Evolutionary conservation across 2,888 invertebrate species (phyloP).

Genomic region (Perdita meconis): DNA sequence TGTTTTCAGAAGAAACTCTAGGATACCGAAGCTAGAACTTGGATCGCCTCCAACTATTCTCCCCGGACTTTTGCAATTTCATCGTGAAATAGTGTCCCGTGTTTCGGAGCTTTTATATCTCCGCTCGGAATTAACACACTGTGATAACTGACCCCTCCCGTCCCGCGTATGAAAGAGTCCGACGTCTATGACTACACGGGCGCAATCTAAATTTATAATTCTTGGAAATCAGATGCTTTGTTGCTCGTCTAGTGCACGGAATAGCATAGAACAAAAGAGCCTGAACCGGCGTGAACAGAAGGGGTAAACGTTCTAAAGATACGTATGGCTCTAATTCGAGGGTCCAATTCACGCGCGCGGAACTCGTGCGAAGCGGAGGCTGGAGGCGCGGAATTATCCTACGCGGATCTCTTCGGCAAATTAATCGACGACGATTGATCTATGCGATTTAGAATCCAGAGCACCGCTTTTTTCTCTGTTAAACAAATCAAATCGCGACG

Average conservation of each 20-base stretch:
- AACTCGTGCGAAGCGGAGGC: constrained; percentile 28
- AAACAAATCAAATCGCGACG: too few relatives aligned
- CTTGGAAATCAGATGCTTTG: constrained; percentile 42
- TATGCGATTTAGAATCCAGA: too few relatives aligned
- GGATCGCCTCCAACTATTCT: constrained; percentile 60
- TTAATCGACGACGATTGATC: neutral
- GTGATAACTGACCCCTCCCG: neutral
- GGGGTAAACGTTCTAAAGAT: constrained; percentile 71
- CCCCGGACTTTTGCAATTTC: constrained; percentile 52
- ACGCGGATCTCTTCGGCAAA: too few relatives aligned
- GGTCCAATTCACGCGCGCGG: constrained; percentile 64
- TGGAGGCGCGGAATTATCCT: constrained; percentile 40
- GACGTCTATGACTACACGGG: neutral
- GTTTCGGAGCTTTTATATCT: constrained; percentile 2
- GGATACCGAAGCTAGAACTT: constrained; percentile 49
- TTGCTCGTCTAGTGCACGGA: constrained; percentile 37
- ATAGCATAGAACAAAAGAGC: constrained; percentile 58
- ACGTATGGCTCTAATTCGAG: constrained; percentile 70
- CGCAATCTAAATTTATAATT: constrained; percentile 35
- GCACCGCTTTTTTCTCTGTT: too few relatives aligned
- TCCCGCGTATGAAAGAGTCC: neutral
- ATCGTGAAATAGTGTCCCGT: constrained; percentile 49
- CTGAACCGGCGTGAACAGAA: constrained; percentile 48
- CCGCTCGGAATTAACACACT: constrained; percentile 18
- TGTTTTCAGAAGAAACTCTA: constrained; percentile 48